Evolutionary conservation across 1,140 invertebrate genomes (phyloP).

Genomic region (Pachypeltis micranthus): DNA sequence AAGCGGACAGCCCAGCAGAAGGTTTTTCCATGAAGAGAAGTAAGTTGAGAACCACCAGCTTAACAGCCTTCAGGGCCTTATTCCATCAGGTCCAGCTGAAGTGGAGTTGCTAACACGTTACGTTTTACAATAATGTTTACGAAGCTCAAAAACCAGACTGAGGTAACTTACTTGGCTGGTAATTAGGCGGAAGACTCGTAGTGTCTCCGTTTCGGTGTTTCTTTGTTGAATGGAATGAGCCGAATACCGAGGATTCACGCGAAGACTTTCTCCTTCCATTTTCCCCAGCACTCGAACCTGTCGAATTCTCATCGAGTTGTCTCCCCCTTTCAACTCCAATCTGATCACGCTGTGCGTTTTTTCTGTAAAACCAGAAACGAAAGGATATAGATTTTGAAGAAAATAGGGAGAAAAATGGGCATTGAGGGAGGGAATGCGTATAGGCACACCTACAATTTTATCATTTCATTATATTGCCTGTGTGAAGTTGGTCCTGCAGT

Average conservation of each 20-base stretch:
- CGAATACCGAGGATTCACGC: constrained; percentile 39
- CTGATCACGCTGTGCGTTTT: constrained; percentile 45
- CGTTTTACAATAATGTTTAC: neutral
- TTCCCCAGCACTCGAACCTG: constrained; percentile 60
- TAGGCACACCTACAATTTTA: too few relatives aligned
- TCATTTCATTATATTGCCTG: too few relatives aligned
- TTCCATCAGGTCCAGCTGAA: too few relatives aligned
- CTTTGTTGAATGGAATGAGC: constrained; percentile 60
- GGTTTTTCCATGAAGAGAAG: too few relatives aligned
- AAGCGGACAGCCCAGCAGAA: neutral
- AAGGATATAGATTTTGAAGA: too few relatives aligned
- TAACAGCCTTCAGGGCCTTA: too few relatives aligned
- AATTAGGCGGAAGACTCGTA: constrained; percentile 86
- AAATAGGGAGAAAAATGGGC: neutral
- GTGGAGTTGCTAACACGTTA: too few relatives aligned
- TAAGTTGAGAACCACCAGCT: neutral
- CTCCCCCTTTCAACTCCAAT: constrained; percentile 80
- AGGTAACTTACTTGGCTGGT: constrained; percentile 61
- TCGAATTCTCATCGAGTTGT: constrained; percentile 75
- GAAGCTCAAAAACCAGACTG: too few relatives aligned
- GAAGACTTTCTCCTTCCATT: constrained; percentile 40
- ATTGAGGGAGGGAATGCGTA: too few relatives aligned
- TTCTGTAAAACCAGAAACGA: constrained; percentile 33
- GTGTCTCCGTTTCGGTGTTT: constrained; percentile 82
- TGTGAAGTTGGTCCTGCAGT: too few relatives aligned